These are phyloP conservation scores for Listronotus oregonensis DNA, from an alignment of 1,140 invertebrate species.

Conservation along the genomic window DNA sequence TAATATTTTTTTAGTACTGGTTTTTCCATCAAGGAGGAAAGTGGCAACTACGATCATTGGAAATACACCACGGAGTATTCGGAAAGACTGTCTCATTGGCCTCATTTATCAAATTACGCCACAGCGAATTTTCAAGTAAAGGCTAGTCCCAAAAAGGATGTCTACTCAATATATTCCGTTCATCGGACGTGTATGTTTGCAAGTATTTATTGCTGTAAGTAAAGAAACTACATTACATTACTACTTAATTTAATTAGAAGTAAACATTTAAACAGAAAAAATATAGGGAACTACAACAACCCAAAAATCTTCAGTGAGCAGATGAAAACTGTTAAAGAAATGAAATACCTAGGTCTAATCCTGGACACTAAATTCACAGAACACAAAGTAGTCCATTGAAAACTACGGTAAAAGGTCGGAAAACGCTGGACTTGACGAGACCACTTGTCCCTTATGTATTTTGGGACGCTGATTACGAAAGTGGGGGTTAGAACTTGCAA, in stretches of 20 bases:
- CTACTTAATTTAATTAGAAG: neutral
- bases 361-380: no score
- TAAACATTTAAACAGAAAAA: no score
- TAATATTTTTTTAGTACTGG: conserved; percentile 59
- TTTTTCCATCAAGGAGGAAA: conserved; percentile 67
- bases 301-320: no score
- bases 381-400: no score
- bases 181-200: conserved; percentile 68
- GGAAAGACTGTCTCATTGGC: conserved; percentile 68
- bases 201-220: conserved; percentile 66
- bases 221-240: neutral
- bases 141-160: conserved; percentile 53
- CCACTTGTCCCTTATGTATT: no score
- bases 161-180: conserved; percentile 64
- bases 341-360: no score
- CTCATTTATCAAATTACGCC: conserved; percentile 63
- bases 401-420: no score
- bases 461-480: no score
- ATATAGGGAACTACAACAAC: no score
- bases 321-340: no score
- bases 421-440: no score
- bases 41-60: conserved; percentile 71
- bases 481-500: no score
- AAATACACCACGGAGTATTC: conserved; percentile 70
- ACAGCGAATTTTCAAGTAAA: conserved; percentile 65